Evolutionary conservation across 2,113 vertebrate genomes (phyloP).

Genomic region (Addax nasomaculatus): DNA sequence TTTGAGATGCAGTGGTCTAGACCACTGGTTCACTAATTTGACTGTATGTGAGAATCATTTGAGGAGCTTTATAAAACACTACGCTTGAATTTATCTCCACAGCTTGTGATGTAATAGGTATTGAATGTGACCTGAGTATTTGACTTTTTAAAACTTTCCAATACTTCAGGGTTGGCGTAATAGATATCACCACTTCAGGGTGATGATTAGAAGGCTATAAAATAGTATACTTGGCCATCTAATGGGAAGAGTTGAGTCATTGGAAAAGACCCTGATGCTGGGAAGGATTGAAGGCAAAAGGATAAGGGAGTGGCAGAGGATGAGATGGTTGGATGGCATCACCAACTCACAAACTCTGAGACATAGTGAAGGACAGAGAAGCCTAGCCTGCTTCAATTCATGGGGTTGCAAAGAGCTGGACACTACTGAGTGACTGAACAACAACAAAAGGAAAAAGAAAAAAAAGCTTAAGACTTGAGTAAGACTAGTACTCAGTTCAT

Average conservation of each 20-base stretch:
- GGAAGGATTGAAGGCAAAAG: neutral
- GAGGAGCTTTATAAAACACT: neutral
- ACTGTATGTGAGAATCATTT: neutral
- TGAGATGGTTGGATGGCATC: neutral
- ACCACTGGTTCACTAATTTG: neutral
- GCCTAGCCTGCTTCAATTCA: neutral
- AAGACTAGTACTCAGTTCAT: neutral
- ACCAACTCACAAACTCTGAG: neutral
- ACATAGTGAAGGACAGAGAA: neutral
- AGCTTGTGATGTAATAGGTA: neutral
- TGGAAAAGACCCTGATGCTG: neutral
- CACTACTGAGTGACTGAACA: neutral
- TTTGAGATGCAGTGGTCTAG: neutral
- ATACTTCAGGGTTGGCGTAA: neutral
- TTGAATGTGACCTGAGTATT: neutral
- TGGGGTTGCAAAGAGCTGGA: neutral
- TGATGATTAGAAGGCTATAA: neutral
- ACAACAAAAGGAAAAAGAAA: neutral
- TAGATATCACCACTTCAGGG: neutral
- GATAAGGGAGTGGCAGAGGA: neutral
- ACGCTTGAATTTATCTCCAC: neutral
- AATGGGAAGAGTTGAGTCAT: neutral
- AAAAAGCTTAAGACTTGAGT: neutral
- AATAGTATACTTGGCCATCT: neutral
- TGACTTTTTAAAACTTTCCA: neutral